Evolutionary conservation across 2,888 invertebrate genomes (phyloP).

Genomic region (Ceraclea dissimilis): DNA sequence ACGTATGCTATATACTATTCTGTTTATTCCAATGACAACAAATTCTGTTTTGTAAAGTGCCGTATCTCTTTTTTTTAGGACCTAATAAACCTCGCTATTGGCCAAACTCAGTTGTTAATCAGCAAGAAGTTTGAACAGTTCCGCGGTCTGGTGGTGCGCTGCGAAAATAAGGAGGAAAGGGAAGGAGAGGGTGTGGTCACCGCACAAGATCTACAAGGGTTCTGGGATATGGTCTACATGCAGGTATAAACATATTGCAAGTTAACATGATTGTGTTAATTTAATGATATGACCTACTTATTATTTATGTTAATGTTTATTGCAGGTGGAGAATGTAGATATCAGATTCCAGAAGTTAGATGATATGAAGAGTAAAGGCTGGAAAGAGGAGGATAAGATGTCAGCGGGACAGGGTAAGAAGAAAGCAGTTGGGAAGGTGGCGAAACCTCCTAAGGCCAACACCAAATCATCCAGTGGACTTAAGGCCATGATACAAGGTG

Average conservation of each 20-base stretch:
- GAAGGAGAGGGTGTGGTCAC: conserved; percentile 49
- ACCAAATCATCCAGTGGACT: conserved; percentile 31
- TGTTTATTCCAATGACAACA: too few relatives aligned
- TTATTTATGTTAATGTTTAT: too few relatives aligned
- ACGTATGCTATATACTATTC: conserved; percentile 30
- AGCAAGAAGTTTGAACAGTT: conserved; percentile 75
- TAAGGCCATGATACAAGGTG: conserved; percentile 41
- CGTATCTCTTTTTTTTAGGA: conserved; percentile 32
- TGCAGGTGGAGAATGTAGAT: conserved; percentile 57
- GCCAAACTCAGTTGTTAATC: conserved; percentile 70
- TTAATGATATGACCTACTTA: too few relatives aligned
- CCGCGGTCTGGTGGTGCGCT: conserved; percentile 46
- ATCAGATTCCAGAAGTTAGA: conserved; percentile 50
- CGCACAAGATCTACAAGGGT: conserved; percentile 70
- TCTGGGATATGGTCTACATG: conserved; percentile 81
- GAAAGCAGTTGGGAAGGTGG: conserved; percentile 19
- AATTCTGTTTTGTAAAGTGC: too few relatives aligned
- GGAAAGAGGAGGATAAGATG: conserved; percentile 43
- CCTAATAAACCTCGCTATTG: conserved; percentile 61
- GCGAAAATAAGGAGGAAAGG: conserved; percentile 38
- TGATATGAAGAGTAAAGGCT: conserved; percentile 39
- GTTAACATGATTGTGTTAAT: too few relatives aligned
- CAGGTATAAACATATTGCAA: too few relatives aligned
- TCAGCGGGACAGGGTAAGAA: conserved; percentile 25
- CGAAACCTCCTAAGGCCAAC: conserved; percentile 27